Conservation (phyloP, 2,113 vertebrate species). For the Scomber japonicus region DNA sequence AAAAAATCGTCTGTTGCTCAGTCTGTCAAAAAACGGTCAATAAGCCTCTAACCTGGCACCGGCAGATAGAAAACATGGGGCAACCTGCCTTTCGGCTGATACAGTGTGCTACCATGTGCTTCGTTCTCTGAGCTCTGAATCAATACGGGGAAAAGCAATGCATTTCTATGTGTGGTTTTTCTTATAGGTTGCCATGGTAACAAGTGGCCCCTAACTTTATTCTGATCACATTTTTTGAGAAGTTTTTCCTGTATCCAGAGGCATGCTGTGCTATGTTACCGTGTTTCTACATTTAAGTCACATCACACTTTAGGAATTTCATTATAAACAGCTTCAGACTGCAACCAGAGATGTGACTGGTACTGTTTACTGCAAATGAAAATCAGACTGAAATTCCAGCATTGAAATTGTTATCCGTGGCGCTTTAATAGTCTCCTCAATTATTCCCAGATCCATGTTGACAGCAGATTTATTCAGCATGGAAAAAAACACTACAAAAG, state of each 20-base stretch:
- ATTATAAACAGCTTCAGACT: slow-evolving; percentile 33
- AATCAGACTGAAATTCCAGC: slow-evolving; percentile 68
- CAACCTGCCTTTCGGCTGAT: slow-evolving; percentile 58
- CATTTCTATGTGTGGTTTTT: slow-evolving; percentile 37
- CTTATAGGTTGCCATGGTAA: slow-evolving; percentile 65
- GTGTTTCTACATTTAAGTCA: slow-evolving; percentile 25
- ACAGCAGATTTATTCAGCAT: slow-evolving; percentile 54
- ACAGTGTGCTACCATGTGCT: slow-evolving; percentile 38
- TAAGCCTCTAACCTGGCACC: slow-evolving; percentile 70
- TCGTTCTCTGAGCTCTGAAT: slow-evolving; percentile 38
- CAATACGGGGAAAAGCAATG: slow-evolving; percentile 41
- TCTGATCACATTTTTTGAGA: slow-evolving; percentile 45
- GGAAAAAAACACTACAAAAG: slow-evolving; percentile 40
- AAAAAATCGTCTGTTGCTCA: slow-evolving; percentile 72
- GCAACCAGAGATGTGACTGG: slow-evolving; percentile 41
- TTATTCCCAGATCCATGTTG: slow-evolving; percentile 78
- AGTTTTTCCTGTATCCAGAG: slow-evolving; percentile 19
- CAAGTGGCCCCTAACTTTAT: slow-evolving; percentile 40
- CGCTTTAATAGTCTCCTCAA: slow-evolving; percentile 78
- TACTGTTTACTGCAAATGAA: slow-evolving; percentile 65
- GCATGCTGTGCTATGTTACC: not conserved
- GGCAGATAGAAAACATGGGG: slow-evolving; percentile 31
- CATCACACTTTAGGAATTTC: slow-evolving; percentile 31
- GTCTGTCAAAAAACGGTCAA: slow-evolving; percentile 74
- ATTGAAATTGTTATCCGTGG: slow-evolving; percentile 71